Conservation (phyloP, 2,113 vertebrate genomes). For the Tragulus kanchil region DNA sequence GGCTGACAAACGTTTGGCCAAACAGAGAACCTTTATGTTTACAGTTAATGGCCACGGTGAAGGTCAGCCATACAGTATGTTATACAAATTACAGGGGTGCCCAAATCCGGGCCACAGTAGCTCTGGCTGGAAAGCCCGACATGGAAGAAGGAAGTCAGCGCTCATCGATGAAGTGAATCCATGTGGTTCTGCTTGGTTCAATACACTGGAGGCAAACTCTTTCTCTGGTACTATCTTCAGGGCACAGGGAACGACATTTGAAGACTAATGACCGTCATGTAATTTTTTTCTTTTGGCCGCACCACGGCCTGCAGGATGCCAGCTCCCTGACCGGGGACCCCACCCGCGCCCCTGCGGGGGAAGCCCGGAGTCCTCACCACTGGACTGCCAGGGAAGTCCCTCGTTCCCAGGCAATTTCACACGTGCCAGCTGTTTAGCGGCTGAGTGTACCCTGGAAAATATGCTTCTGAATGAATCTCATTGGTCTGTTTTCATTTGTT, state of each 20-base stretch:
- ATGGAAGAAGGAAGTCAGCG: slow-evolving; percentile 25
- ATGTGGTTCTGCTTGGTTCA: slow-evolving; percentile 39
- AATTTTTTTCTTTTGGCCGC: background rate
- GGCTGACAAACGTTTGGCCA: background rate
- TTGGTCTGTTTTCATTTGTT: slow-evolving; percentile 29
- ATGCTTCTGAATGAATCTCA: background rate
- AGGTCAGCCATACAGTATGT: background rate
- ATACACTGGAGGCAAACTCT: slow-evolving; percentile 20
- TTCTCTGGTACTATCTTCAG: slow-evolving; percentile 13
- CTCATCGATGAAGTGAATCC: slow-evolving; percentile 37
- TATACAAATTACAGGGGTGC: background rate
- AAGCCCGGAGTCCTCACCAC: background rate
- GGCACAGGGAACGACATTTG: background rate
- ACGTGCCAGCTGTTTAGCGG: background rate
- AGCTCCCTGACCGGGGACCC: background rate
- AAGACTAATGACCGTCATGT: background rate
- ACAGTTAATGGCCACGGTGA: background rate
- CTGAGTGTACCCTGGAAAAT: slow-evolving; percentile 4
- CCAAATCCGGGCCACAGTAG: slow-evolving; percentile 9
- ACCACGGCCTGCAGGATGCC: background rate
- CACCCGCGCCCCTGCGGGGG: background rate
- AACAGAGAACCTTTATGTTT: slow-evolving; percentile 47
- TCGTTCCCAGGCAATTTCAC: background rate
- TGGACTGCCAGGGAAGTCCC: background rate
- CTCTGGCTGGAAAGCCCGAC: slow-evolving; percentile 27